A percentile compares a stretch with the other conserved stretches of the same genome.
These are phyloP conservation scores for Molossus molossus DNA, from an alignment of 2,797 vertebrate genomes.

Conservation along the genomic window DNA sequence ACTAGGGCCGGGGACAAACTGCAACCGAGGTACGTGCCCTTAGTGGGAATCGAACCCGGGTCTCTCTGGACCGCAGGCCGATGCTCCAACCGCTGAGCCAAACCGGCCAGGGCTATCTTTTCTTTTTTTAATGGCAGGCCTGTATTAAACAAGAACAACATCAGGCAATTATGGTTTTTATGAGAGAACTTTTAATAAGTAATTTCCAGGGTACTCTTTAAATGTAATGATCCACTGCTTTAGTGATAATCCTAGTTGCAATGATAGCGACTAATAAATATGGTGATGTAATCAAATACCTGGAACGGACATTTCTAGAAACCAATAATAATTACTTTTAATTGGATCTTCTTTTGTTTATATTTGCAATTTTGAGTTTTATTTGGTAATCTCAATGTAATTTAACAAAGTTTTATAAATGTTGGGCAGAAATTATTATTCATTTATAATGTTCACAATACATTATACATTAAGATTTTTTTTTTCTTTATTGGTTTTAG, in stretches of 20 bases:
- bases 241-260: slow-evolving; percentile 43
- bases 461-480: not conserved
- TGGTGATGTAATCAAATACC: not conserved
- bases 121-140: slow-evolving; percentile 14
- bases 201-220: slow-evolving; percentile 42
- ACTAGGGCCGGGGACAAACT: too few species aligned
- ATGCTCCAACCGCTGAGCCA: too few species aligned
- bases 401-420: slow-evolving; percentile 56
- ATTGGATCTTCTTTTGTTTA: slow-evolving; percentile 26
- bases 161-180: not conserved
- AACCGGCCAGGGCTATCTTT: not conserved
- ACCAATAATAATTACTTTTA: slow-evolving; percentile 40
- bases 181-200: not conserved
- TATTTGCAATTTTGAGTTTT: slow-evolving; percentile 43
- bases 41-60: too few species aligned
- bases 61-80: too few species aligned
- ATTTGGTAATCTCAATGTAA: slow-evolving; percentile 27
- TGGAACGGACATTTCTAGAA: slow-evolving; percentile 52
- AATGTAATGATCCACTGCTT: slow-evolving; percentile 11
- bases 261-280: slow-evolving; percentile 37
- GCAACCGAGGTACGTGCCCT: too few species aligned
- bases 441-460: slow-evolving; percentile 31
- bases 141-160: not conserved
- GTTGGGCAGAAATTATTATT: slow-evolving; percentile 19
- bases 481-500: too few species aligned